Evolutionary conservation across 2,888 invertebrate species (phyloP).

Genomic region (Agrochola lota): DNA sequence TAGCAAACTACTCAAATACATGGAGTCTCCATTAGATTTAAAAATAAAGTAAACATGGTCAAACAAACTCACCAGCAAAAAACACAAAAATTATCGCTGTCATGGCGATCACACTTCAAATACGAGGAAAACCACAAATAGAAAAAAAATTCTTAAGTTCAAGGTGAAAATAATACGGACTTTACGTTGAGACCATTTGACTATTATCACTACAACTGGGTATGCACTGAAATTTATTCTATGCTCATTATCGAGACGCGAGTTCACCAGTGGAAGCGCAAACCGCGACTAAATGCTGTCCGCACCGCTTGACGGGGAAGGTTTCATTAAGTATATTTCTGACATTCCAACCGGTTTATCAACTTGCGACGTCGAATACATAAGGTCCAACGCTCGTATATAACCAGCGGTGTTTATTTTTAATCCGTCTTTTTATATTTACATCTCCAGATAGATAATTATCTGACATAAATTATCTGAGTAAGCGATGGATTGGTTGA

Average conservation of each 20-base stretch:
- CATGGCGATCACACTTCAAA: slow-evolving; percentile 77
- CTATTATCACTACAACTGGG: slow-evolving; percentile 57
- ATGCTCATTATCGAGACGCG: slow-evolving; percentile 59
- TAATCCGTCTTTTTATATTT: slow-evolving; percentile 14
- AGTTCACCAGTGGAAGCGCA: slow-evolving; percentile 58
- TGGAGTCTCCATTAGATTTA: background rate
- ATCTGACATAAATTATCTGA: background rate
- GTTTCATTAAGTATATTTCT: slow-evolving; percentile 57
- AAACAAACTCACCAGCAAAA: slow-evolving; percentile 84
- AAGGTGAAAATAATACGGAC: slow-evolving; percentile 71
- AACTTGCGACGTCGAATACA: slow-evolving; percentile 58
- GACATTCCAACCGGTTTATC: slow-evolving; percentile 73
- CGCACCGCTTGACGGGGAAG: slow-evolving; percentile 55
- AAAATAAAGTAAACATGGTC: slow-evolving; percentile 36
- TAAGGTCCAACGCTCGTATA: slow-evolving; percentile 45
- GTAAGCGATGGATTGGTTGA: background rate
- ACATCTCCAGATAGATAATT: background rate
- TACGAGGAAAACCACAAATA: slow-evolving; percentile 80
- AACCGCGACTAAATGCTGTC: slow-evolving; percentile 69
- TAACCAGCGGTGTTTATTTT: slow-evolving; percentile 43
- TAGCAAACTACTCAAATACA: slow-evolving; percentile 17
- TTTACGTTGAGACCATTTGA: slow-evolving; percentile 65
- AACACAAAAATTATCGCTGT: slow-evolving; percentile 75
- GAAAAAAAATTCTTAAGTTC: slow-evolving; percentile 69
- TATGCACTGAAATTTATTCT: slow-evolving; percentile 58